Evolutionary conservation across 2,797 vertebrate genomes (phyloP).

Genomic region (Girardinus metallicus): DNA sequence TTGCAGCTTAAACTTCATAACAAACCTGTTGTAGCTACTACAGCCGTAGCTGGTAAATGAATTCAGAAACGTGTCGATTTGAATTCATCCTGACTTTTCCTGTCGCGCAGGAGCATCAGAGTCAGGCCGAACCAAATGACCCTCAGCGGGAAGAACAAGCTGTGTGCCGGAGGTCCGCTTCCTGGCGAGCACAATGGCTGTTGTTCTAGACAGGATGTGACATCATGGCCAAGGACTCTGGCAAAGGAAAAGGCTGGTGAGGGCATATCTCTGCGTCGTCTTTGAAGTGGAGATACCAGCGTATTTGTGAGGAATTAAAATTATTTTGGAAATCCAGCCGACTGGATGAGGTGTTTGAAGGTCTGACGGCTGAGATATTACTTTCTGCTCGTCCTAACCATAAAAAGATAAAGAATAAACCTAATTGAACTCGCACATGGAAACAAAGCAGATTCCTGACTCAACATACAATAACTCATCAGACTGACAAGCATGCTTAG

Average conservation of each 20-base stretch:
- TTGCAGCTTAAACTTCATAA: neutral
- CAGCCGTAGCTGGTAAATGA: neutral
- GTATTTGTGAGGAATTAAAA: neutral
- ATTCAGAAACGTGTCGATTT: neutral
- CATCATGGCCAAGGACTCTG: constrained; percentile 46
- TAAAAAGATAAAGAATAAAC: neutral
- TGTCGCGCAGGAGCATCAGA: constrained; percentile 16
- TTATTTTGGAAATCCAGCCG: too few species aligned
- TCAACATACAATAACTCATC: neutral
- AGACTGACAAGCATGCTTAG: neutral
- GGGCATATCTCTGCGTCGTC: constrained; percentile 4
- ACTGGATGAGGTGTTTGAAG: neutral
- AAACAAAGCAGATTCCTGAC: constrained; percentile 4
- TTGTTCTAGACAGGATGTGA: constrained; percentile 69
- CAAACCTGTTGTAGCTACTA: neutral
- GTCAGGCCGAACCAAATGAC: constrained; percentile 30
- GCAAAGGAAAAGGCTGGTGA: constrained; percentile 36
- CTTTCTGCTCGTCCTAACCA: neutral
- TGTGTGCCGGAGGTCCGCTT: constrained; percentile 43
- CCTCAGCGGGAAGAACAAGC: constrained; percentile 18
- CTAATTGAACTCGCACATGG: neutral
- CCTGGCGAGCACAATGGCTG: constrained; percentile 62
- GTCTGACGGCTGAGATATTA: neutral
- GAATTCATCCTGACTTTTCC: constrained; percentile 24
- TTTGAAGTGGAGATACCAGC: neutral